phyloP scores from a whole-genome alignment of 1,140 invertebrate species.

The Trinorchestia longiramus region DNA sequence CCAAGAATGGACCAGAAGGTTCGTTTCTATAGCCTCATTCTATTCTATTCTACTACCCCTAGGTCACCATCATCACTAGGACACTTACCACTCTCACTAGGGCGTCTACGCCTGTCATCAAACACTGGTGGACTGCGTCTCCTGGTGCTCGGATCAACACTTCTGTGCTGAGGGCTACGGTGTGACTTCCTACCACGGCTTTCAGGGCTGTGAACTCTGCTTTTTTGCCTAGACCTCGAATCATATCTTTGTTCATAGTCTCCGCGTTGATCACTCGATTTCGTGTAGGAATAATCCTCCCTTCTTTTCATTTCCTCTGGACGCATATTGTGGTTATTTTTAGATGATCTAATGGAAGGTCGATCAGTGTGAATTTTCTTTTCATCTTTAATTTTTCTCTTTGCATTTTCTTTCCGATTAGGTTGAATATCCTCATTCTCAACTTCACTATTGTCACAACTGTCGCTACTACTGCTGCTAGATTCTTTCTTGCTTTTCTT shows the following conservation, averaged over 20 bases:
- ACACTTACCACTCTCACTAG: background rate
- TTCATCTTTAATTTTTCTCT: background rate
- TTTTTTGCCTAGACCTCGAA: background rate
- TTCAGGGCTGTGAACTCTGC: background rate
- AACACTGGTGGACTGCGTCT: background rate
- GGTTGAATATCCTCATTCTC: background rate
- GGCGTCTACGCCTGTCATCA: background rate
- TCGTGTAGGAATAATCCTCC: background rate
- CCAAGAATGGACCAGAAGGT: no score
- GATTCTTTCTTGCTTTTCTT: constrained; percentile 12
- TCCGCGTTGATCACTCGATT: background rate
- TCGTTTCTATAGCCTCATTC: no score
- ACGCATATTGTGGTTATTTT: background rate
- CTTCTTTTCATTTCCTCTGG: background rate
- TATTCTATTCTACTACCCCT: no score
- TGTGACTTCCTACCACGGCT: background rate
- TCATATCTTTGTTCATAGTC: background rate
- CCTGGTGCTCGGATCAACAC: background rate
- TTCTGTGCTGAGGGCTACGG: background rate
- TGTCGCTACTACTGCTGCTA: background rate
- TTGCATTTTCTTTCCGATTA: background rate
- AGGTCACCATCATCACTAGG: no score
- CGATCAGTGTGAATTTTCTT: background rate
- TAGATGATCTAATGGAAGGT: background rate
- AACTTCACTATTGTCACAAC: background rate